A percentile compares a stretch with the other conserved stretches of the same genome.
Evolutionary conservation across 2,888 invertebrate species (phyloP).

Genomic region (Synanthedon tipuliformis): DNA sequence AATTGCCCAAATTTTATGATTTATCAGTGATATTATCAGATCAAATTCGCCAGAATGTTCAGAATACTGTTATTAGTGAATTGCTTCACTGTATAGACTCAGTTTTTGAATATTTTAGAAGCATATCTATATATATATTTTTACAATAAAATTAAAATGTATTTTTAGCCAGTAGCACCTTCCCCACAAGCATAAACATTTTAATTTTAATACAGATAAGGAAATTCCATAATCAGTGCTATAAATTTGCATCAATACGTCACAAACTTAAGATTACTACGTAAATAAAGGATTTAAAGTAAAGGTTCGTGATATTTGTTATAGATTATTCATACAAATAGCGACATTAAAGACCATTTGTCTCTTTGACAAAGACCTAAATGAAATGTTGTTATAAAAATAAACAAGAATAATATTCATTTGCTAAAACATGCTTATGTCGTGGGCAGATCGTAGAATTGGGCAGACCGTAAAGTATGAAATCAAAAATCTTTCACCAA

Average conservation of each 20-base stretch:
- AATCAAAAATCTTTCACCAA: no score
- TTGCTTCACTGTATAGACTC: no score
- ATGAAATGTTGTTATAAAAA: background rate
- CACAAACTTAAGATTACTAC: conserved; percentile 21
- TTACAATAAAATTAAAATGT: background rate
- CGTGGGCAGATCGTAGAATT: no score
- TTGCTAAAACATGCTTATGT: background rate
- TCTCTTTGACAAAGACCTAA: background rate
- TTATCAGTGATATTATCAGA: no score
- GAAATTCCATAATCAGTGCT: conserved; percentile 19
- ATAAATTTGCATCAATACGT: conserved; percentile 43
- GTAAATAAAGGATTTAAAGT: conserved; percentile 18
- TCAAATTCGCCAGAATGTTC: no score
- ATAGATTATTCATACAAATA: conserved; percentile 3
- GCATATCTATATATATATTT: no score
- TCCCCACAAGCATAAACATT: background rate
- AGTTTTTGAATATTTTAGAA: no score
- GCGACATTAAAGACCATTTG: background rate
- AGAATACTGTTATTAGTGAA: no score
- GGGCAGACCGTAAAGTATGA: no score
- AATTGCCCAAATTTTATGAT: no score
- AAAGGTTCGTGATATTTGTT: conserved; percentile 21
- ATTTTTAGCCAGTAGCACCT: background rate
- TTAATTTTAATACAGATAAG: background rate
- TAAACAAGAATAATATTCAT: background rate